phyloP scores from a whole-genome alignment of 2,113 vertebrate species.

The Centrocercus urophasianus region DNA sequence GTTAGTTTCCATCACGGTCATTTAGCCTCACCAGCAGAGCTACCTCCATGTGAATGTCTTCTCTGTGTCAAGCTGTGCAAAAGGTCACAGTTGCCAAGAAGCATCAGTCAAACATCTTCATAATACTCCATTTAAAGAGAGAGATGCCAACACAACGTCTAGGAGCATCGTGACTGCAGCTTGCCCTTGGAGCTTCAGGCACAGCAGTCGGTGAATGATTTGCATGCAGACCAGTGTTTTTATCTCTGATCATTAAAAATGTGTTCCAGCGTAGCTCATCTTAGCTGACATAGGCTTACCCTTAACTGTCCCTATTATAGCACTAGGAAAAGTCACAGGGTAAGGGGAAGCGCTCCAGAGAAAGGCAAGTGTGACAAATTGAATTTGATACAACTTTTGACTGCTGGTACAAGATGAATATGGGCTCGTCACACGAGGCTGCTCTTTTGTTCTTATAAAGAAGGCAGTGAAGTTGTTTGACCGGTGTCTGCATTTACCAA shows the following conservation, averaged over 20 bases:
- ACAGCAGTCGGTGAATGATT: neutral
- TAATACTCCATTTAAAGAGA: neutral
- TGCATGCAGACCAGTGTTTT: neutral
- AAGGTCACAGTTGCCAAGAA: neutral
- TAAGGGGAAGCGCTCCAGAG: neutral
- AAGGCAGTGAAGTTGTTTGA: neutral
- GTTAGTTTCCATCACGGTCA: conserved; percentile 34
- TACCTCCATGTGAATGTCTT: neutral
- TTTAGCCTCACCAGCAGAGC: conserved; percentile 26
- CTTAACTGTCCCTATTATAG: neutral
- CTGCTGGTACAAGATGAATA: neutral
- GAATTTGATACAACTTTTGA: conserved; percentile 1
- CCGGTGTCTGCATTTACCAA: neutral
- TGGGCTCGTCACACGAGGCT: neutral
- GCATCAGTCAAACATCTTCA: neutral
- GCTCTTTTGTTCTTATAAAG: neutral
- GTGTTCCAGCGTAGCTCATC: neutral
- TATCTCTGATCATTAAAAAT: neutral
- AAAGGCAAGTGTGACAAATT: neutral
- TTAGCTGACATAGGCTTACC: neutral
- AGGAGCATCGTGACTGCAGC: neutral
- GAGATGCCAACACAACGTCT: neutral
- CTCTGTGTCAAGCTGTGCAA: neutral
- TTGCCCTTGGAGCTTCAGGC: neutral
- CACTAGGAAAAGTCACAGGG: neutral